phyloP scores from a whole-genome alignment of 2,113 vertebrate genomes.

The Athene cunicularia region DNA sequence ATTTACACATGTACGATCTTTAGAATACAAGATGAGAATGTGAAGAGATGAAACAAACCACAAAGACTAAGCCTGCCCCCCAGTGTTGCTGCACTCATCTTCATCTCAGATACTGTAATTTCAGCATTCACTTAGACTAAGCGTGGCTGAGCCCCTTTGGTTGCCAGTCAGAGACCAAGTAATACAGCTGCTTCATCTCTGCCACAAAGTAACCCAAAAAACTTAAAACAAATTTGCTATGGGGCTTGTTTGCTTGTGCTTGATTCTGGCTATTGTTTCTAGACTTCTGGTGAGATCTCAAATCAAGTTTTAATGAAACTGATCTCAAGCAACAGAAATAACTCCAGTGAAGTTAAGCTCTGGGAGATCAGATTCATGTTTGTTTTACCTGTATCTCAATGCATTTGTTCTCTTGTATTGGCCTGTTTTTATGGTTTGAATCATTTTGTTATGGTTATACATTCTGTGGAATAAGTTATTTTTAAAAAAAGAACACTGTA shows the following conservation, averaged over 20 bases:
- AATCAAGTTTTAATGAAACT: not conserved
- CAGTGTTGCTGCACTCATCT: not conserved
- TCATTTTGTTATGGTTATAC: not conserved
- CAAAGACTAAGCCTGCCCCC: not conserved
- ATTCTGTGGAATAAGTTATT: not conserved
- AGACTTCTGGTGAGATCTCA: not conserved
- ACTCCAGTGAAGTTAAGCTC: not conserved
- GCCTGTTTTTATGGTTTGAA: constrained; percentile 4
- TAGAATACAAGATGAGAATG: not conserved
- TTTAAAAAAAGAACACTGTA: too few species aligned
- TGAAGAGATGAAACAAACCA: not conserved
- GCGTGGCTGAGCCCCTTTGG: not conserved
- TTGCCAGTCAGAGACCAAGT: not conserved
- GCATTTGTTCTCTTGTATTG: not conserved
- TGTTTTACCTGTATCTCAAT: not conserved
- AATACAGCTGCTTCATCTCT: not conserved
- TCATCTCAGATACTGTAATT: not conserved
- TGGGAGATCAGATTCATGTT: not conserved
- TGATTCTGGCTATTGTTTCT: not conserved
- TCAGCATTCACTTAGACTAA: not conserved
- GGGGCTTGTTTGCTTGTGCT: not conserved
- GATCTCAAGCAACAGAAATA: not conserved
- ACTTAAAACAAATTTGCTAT: not conserved
- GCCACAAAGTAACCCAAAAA: not conserved
- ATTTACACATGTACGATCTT: not conserved